A percentile compares a stretch with the other conserved stretches of the same genome.
phyloP scores from a whole-genome alignment of 2,113 vertebrate genomes.

The Hoplias malabaricus region DNA sequence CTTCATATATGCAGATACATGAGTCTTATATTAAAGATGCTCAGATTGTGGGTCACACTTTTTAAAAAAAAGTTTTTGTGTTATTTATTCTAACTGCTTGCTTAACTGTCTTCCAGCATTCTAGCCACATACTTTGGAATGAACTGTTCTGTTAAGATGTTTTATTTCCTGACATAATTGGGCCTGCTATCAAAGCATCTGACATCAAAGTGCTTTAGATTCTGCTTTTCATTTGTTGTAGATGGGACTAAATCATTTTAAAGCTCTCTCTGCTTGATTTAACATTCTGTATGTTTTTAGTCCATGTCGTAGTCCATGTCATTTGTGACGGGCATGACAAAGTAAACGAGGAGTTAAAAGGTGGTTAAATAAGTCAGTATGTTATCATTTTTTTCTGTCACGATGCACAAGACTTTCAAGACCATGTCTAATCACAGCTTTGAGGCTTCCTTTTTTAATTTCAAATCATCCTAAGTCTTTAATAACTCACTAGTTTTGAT shows the following conservation, averaged over 20 bases:
- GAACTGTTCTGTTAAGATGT: constrained; percentile 20
- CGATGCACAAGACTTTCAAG: constrained; percentile 8
- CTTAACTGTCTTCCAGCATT: background rate
- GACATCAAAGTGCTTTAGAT: constrained; percentile 38
- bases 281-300: constrained; percentile 39
- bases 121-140: constrained; percentile 26
- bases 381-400: constrained; percentile 29
- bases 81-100: constrained; percentile 10
- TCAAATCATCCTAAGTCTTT: background rate
- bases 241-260: constrained; percentile 28
- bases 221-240: constrained; percentile 17
- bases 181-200: constrained; percentile 41
- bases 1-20: background rate
- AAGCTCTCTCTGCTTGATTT: constrained; percentile 24
- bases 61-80: background rate
- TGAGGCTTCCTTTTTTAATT: background rate
- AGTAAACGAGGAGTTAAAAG: constrained; percentile 19
- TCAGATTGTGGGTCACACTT: background rate
- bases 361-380: constrained; percentile 15
- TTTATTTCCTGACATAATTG: constrained; percentile 38
- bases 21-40: background rate
- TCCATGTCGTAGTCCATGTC: constrained; percentile 5
- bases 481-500: background rate
- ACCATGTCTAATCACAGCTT: background rate
- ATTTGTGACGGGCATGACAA: constrained; percentile 16